A percentile compares a stretch with the other conserved stretches of the same genome.
These are phyloP conservation scores for Semaprochilodus insignis DNA, from an alignment of 2,797 vertebrate species.

Conservation along the genomic window DNA sequence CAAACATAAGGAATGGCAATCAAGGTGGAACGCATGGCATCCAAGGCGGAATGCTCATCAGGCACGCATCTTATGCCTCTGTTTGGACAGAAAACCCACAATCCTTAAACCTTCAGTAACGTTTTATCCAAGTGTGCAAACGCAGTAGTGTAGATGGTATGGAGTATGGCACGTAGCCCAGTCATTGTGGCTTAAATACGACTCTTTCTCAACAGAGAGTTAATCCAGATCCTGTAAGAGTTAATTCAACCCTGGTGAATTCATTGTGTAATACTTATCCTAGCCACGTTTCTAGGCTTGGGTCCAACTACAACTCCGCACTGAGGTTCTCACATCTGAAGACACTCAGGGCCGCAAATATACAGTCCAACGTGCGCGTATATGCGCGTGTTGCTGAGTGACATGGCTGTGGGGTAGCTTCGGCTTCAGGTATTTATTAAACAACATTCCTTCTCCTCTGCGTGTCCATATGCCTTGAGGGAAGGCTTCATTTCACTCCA, in stretches of 20 bases:
- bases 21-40: too few relatives aligned
- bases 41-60: too few relatives aligned
- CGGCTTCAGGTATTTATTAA: slow-evolving; percentile 66
- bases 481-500: slow-evolving; percentile 57
- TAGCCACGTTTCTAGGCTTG: slow-evolving; percentile 31
- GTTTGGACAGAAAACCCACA: too few relatives aligned
- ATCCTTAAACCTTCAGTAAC: neutral
- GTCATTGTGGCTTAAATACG: slow-evolving; percentile 7
- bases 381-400: slow-evolving; percentile 49
- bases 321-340: slow-evolving; percentile 54
- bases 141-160: neutral
- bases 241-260: slow-evolving; percentile 26
- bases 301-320: slow-evolving; percentile 42
- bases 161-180: neutral
- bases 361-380: slow-evolving; percentile 25
- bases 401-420: slow-evolving; percentile 52
- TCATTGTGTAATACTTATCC: slow-evolving; percentile 42
- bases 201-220: neutral
- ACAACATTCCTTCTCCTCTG: slow-evolving; percentile 65
- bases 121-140: neutral
- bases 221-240: slow-evolving; percentile 18
- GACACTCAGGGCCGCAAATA: slow-evolving; percentile 33
- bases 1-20: too few relatives aligned
- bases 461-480: slow-evolving; percentile 59
- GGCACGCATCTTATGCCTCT: too few relatives aligned